These are phyloP conservation scores for Pelodiscus sinensis DNA, from an alignment of 2,113 vertebrate species.

Conservation along the genomic window DNA sequence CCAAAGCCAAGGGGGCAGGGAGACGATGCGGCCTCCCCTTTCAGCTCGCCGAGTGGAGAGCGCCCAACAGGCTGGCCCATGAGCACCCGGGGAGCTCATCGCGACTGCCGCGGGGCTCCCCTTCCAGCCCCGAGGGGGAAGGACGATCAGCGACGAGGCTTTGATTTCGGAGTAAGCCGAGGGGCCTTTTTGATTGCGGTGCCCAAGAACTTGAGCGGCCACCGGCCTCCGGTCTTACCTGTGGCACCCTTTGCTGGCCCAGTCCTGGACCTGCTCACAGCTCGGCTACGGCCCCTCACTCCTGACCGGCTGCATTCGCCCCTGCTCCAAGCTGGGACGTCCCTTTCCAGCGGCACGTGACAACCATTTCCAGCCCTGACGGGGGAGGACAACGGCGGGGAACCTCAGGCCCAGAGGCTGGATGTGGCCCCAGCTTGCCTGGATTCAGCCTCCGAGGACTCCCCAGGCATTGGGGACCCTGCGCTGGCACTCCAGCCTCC, in stretches of 20 bases:
- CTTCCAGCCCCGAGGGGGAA: accelerated
- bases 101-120: accelerated
- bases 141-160: accelerated
- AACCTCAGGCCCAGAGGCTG: no score
- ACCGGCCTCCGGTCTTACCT: neutral
- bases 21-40: neutral
- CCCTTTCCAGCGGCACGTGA: neutral
- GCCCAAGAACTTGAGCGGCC: neutral
- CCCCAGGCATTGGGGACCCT: no score
- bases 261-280: neutral
- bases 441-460: no score
- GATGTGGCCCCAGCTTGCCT: no score
- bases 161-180: accelerated
- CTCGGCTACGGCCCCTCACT: neutral
- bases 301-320: neutral
- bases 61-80: accelerated
- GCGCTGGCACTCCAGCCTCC: no score
- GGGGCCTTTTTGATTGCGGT: accelerated
- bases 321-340: no score
- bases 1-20: neutral
- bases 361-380: neutral
- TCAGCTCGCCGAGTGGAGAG: accelerated
- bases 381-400: no score
- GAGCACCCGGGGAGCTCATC: accelerated
- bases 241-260: neutral